phyloP scores from a whole-genome alignment of 2,888 invertebrate genomes.

The Hydroisotoma schaefferi region DNA sequence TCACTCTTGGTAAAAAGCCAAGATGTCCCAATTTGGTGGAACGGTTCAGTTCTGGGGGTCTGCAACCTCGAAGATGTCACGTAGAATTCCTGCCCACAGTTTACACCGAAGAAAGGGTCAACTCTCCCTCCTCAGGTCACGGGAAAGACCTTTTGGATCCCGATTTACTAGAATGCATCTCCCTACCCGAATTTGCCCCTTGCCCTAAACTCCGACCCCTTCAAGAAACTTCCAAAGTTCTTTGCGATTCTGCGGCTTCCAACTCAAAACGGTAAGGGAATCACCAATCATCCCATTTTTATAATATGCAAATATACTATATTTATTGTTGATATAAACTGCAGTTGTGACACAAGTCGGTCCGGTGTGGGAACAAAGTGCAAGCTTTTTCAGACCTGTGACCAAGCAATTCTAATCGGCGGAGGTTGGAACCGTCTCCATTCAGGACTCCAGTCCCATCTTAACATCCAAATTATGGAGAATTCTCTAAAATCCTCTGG shows the following conservation, averaged over 20 bases:
- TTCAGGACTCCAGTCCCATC: constrained; percentile 51
- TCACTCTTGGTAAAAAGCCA: constrained; percentile 53
- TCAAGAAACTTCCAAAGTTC: constrained; percentile 51
- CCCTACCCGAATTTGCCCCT: constrained; percentile 51
- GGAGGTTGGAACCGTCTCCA: constrained; percentile 57
- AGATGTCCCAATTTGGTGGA: constrained; percentile 55
- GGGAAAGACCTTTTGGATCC: constrained; percentile 38
- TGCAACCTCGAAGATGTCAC: constrained; percentile 52
- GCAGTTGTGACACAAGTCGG: constrained; percentile 45
- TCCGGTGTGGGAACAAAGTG: constrained; percentile 50
- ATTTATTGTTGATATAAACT: background rate
- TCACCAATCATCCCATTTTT: background rate
- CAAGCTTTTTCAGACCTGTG: constrained; percentile 55
- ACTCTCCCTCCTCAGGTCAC: constrained; percentile 47
- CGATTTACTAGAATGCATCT: constrained; percentile 44
- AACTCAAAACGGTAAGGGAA: constrained; percentile 54
- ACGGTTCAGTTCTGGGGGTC: constrained; percentile 39
- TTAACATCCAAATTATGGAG: constrained; percentile 52
- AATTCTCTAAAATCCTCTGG: constrained; percentile 54
- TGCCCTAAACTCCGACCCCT: constrained; percentile 51
- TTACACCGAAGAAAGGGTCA: constrained; percentile 48
- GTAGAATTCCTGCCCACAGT: constrained; percentile 56
- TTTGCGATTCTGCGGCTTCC: constrained; percentile 53
- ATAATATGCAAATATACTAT: background rate
- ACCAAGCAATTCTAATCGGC: constrained; percentile 55